Base-by-base conservation (phyloP, 2,888 invertebrate genomes). In the Ametastegia equiseti region DNA sequence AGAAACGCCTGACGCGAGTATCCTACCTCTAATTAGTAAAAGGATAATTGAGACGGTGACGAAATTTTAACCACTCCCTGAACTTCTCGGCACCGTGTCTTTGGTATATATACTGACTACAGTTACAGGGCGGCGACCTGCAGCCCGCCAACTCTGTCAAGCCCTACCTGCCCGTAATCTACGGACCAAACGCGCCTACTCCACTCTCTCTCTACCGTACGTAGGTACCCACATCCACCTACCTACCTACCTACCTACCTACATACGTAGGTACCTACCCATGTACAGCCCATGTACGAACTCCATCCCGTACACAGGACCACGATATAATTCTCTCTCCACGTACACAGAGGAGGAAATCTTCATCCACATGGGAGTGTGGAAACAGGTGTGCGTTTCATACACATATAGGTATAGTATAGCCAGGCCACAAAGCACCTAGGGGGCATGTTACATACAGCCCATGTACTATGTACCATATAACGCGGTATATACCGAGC, bases 171-270 rank as follows among this genome's bases (percentile, higher is more conserved):
- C 78, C 78, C 63, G 78, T 78, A 78, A 78, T 78, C 78, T 63
- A 78, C 60, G 78, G 78, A 78, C 60, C 19, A 78, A 78, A 78
- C 78, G 78, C 78, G 63, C 78, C 78, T 54, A 78, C 60, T 54
- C 57, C 60, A 63, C 45, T 54, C 78, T 71, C 47, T 36, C 47
- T 39, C 71, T 82, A 77, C 54, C 75, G 75, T 39, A n/a, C 65
- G 71, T 67, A 60, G 50, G 80, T 77, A 63, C 79, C 79, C 42
- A 23, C 71, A 73, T 77, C 47, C 77, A 57, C 65, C 47, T 73
- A 81, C 83, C 83, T 80, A 60, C 81, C 73, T 78, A 71, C 81
- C 82, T 73, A 81, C 69, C 63, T 45, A 73, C 79, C 65, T 39
- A 57, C 30, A 54, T 30, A 81, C 67, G 36, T 67, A 80, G 36